phyloP scores from a whole-genome alignment of 2,113 vertebrate genomes.

The Corythaeola cristata region DNA sequence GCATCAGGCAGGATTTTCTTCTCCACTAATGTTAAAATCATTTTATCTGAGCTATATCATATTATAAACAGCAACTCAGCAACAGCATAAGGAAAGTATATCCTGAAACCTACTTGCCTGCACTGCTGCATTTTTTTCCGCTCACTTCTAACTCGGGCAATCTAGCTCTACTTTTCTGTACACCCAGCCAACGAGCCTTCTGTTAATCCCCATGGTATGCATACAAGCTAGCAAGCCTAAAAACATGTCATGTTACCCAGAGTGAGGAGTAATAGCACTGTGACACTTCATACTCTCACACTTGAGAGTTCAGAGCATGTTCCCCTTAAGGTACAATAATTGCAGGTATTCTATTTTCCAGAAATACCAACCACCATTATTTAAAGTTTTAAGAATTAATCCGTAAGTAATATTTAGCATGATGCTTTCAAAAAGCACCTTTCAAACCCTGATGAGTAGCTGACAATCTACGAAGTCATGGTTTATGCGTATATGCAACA shows the following conservation, averaged over 20 bases:
- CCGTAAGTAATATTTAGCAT: not conserved
- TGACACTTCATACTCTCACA: not conserved
- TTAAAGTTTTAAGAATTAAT: not conserved
- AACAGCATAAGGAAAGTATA: not conserved
- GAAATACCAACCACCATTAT: not conserved
- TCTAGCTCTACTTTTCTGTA: not conserved
- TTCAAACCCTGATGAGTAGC: not conserved
- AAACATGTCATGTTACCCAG: not conserved
- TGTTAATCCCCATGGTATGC: not conserved
- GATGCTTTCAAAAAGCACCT: not conserved
- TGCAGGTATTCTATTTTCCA: not conserved
- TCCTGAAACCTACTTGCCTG: not conserved
- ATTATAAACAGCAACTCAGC: slow-evolving; percentile 4
- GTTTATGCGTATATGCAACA: not conserved
- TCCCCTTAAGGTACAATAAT: not conserved
- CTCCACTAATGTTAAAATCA: slow-evolving; percentile 24
- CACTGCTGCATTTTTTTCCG: not conserved
- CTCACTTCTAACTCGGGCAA: not conserved
- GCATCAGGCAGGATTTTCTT: slow-evolving; percentile 56
- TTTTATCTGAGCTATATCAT: slow-evolving; percentile 38
- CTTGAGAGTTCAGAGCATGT: not conserved
- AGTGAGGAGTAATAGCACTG: not conserved
- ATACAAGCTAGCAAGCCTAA: not conserved
- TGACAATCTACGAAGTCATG: not conserved
- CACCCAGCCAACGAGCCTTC: not conserved